Percentiles rank a stretch among this genome's conserved stretches.
phyloP scores from a whole-genome alignment of 2,888 invertebrate species.

The Entomobrya proxima region DNA sequence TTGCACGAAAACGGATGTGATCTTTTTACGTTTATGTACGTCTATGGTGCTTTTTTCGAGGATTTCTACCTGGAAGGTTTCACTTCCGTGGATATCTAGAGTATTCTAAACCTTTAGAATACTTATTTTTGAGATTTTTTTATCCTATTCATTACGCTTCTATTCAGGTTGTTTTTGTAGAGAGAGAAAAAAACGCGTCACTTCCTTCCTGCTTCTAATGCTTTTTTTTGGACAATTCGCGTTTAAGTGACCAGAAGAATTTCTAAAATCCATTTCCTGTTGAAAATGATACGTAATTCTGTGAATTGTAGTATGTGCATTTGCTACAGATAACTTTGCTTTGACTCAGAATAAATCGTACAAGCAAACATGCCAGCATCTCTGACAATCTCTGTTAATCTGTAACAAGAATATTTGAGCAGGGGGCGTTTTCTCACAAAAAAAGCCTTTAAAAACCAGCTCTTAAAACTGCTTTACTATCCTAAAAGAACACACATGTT shows the following conservation, averaged over 20 bases:
- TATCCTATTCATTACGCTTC: constrained; percentile 15
- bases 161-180: not conserved
- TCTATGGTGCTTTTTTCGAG: not conserved
- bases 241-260: no score
- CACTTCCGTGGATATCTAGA: constrained; percentile 2
- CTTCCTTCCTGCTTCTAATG: constrained; percentile 36
- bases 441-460: no score
- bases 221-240: no score
- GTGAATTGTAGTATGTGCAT: no score
- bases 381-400: no score
- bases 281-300: no score
- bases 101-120: not conserved
- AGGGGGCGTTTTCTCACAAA: not conserved
- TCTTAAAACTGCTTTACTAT: not conserved
- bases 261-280: no score
- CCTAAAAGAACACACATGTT: constrained; percentile 14
- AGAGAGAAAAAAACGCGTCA: constrained; percentile 46
- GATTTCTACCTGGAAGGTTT: constrained; percentile 68
- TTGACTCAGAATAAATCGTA: no score
- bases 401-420: not conserved
- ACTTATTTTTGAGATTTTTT: not conserved
- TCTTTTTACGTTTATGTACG: constrained; percentile 26
- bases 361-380: no score
- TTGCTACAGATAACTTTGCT: no score
- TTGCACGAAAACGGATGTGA: constrained; percentile 57